Conservation (phyloP, 2,888 invertebrate species). For the Crematogaster levior region DNA sequence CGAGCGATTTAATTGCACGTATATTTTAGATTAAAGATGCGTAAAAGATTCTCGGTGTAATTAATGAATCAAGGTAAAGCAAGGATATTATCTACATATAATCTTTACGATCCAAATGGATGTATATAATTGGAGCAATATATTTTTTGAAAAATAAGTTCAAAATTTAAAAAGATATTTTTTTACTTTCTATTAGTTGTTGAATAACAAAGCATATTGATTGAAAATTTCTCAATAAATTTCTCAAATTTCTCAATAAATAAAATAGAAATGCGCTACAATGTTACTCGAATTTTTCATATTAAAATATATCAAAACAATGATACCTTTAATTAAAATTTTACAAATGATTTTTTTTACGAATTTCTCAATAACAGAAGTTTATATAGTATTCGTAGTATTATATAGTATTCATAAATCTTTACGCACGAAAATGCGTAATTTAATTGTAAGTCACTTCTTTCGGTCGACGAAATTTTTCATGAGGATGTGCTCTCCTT, state of each 20-base stretch:
- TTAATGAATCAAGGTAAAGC: neutral
- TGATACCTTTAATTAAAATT: neutral
- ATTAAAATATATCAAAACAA: neutral
- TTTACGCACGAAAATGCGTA: neutral
- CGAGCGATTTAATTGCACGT: constrained; percentile 1
- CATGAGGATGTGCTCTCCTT: constrained; percentile 17
- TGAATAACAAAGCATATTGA: neutral
- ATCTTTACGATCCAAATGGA: neutral
- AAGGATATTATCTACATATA: neutral
- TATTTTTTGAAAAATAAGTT: neutral
- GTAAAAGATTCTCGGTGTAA: constrained; percentile 17
- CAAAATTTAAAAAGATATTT: neutral
- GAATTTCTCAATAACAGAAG: neutral
- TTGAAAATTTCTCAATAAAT: neutral
- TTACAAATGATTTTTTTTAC: neutral
- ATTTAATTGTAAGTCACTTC: neutral
- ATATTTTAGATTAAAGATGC: neutral
- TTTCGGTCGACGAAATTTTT: constrained; percentile 15
- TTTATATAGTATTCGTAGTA: neutral
- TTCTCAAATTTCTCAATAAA: neutral
- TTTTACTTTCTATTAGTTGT: neutral
- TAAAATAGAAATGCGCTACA: neutral
- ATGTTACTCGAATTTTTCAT: neutral
- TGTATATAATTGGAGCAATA: neutral
- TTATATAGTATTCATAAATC: neutral